phyloP scores from a whole-genome alignment of 2,888 invertebrate genomes.

The Drosophila algonquin region DNA sequence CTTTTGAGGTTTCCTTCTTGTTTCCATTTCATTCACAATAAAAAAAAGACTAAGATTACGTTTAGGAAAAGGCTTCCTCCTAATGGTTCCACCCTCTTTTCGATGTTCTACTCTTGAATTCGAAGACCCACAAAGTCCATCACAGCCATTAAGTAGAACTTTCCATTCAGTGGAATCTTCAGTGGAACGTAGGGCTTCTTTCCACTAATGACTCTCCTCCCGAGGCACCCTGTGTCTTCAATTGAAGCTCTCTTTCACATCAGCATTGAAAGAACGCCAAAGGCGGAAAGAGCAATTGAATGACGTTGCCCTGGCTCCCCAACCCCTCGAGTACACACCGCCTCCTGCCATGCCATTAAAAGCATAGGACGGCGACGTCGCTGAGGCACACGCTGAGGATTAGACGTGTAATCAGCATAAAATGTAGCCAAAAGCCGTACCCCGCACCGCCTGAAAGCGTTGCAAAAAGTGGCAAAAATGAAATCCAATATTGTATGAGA shows the following conservation, averaged over 20 bases:
- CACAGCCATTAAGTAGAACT: not conserved
- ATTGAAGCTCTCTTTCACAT: slow-evolving; percentile 53
- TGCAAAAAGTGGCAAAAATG: slow-evolving; percentile 70
- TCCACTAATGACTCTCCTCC: not conserved
- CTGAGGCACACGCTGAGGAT: slow-evolving; percentile 73
- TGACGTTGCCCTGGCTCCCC: slow-evolving; percentile 43
- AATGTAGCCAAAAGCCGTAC: slow-evolving; percentile 65
- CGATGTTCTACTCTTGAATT: not conserved
- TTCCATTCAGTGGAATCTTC: not conserved
- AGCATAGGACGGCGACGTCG: slow-evolving; percentile 39
- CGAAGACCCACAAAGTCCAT: not conserved
- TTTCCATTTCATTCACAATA: not conserved
- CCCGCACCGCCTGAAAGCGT: slow-evolving; percentile 20
- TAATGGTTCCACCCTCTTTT: not conserved
- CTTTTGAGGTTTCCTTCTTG: not conserved
- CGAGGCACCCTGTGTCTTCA: slow-evolving; percentile 58
- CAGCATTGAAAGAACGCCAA: slow-evolving; percentile 64
- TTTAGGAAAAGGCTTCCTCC: too few species aligned
- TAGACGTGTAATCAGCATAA: slow-evolving; percentile 79
- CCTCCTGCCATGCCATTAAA: slow-evolving; percentile 33
- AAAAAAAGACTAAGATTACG: not conserved
- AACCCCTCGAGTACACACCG: not conserved
- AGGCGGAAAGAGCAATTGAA: slow-evolving; percentile 69
- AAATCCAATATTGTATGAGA: slow-evolving; percentile 72
- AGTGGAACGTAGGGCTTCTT: not conserved